Conservation (phyloP, 2,797 vertebrate species). For the Enteromius viviparus region DNA sequence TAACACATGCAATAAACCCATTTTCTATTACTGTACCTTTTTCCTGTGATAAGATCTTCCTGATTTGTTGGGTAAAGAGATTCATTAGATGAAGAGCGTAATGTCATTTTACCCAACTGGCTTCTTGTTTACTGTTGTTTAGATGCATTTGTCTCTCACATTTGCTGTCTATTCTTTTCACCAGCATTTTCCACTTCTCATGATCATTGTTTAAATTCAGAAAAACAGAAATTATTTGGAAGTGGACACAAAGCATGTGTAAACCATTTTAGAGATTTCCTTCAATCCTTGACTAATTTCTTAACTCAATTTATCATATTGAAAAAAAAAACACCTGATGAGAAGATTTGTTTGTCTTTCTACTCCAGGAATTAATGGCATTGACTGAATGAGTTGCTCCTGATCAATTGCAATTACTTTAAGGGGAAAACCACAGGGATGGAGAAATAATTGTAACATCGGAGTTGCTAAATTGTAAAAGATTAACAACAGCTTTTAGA, state of each 20-base stretch:
- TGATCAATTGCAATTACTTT: conserved; percentile 59
- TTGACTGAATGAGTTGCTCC: conserved; percentile 42
- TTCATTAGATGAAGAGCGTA: neutral
- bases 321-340: neutral
- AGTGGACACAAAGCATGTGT: neutral
- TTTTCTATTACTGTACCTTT: conserved; percentile 31
- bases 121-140: neutral
- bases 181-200: neutral
- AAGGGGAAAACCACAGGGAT: conserved; percentile 35
- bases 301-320: conserved; percentile 5
- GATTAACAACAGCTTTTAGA: neutral
- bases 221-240: neutral
- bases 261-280: neutral
- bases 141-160: neutral
- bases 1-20: conserved; percentile 41
- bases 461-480: conserved; percentile 13
- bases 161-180: neutral
- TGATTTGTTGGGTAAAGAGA: conserved; percentile 8
- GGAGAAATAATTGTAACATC: conserved; percentile 47
- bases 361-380: conserved; percentile 55
- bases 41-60: conserved; percentile 17
- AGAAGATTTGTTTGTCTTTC: conserved; percentile 49
- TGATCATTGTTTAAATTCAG: neutral
- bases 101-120: neutral
- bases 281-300: conserved; percentile 1